phyloP scores from a whole-genome alignment of 2,113 vertebrate species.

The Phyllostomus discolor region DNA sequence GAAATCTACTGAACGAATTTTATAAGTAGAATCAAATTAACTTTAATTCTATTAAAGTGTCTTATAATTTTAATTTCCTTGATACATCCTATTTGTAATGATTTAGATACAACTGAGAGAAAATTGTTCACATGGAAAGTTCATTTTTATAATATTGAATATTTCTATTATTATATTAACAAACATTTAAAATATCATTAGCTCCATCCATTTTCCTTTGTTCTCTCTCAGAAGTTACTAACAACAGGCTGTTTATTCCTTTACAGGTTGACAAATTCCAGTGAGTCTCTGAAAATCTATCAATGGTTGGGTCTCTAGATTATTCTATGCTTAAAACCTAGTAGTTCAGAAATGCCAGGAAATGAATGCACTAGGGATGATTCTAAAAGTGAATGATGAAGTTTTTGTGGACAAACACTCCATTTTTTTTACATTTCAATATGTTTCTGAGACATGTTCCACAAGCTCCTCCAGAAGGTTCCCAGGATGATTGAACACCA shows the following conservation, averaged over 20 bases:
- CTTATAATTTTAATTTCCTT: constrained; percentile 59
- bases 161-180: neutral
- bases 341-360: neutral
- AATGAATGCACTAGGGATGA: neutral
- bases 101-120: constrained; percentile 22
- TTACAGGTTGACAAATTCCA: neutral
- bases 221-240: neutral
- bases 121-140: neutral
- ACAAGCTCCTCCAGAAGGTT: neutral
- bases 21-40: constrained; percentile 58
- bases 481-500: neutral
- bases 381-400: neutral
- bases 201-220: neutral
- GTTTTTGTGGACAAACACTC: neutral
- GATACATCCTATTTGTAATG: constrained; percentile 14
- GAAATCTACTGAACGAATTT: constrained; percentile 38
- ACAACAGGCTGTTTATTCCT: neutral
- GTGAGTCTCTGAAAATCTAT: neutral
- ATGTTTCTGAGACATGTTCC: neutral
- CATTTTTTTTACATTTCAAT: neutral
- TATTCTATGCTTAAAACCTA: neutral
- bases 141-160: neutral
- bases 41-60: constrained; percentile 54
- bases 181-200: neutral
- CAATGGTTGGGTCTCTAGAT: neutral